These are phyloP conservation scores for Batillaria attramentaria DNA, from an alignment of 1,140 invertebrate species.

Conservation along the genomic window DNA sequence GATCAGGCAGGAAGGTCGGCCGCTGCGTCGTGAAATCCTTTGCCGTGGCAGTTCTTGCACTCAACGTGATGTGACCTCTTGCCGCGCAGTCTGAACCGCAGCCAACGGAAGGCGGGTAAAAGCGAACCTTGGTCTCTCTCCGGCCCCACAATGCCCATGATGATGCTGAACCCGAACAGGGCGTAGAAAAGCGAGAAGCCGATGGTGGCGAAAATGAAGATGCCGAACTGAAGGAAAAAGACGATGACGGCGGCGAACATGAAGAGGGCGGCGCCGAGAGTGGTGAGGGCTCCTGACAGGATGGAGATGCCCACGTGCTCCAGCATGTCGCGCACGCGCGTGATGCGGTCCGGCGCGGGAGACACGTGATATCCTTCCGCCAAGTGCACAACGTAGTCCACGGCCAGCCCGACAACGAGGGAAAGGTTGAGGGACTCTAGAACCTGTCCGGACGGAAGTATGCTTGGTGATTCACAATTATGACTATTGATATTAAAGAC, in stretches of 20 bases:
- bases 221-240: constrained; percentile 62
- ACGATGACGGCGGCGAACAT: constrained; percentile 59
- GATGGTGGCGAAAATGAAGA: constrained; percentile 65
- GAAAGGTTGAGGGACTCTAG: constrained; percentile 64
- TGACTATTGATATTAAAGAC: too few species aligned
- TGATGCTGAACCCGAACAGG: constrained; percentile 51
- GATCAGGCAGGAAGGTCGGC: too few species aligned
- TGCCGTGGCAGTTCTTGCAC: constrained; percentile 23
- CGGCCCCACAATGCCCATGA: constrained; percentile 59
- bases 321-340: constrained; percentile 57
- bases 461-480: too few species aligned
- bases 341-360: constrained; percentile 45
- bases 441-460: constrained; percentile 61
- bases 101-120: constrained; percentile 33
- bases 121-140: constrained; percentile 51
- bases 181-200: constrained; percentile 63
- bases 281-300: constrained; percentile 61
- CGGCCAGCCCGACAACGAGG: constrained; percentile 64
- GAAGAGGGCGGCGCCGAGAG: constrained; percentile 58
- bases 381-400: constrained; percentile 68
- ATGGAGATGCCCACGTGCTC: constrained; percentile 63
- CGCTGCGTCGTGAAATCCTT: constrained; percentile 15
- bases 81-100: constrained; percentile 26
- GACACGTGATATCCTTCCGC: constrained; percentile 65
- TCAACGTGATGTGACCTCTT: constrained; percentile 19